Evolutionary conservation across 2,888 invertebrate genomes (phyloP), one percentile per base, ranked within the genome.

Genomic region (Sesia bembeciformis): DNA sequence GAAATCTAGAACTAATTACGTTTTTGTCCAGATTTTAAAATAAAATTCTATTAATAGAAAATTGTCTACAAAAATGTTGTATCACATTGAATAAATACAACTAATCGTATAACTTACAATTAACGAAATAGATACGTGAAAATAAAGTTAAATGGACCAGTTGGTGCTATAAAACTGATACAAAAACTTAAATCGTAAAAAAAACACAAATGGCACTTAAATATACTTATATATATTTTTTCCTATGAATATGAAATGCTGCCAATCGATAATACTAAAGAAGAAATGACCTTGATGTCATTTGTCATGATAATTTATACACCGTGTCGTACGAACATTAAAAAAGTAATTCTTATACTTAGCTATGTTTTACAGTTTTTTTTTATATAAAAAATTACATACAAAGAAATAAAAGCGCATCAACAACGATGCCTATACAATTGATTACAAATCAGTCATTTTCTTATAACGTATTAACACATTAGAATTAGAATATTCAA

Each of bases 381-480:
- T 63, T 71, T 70, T 69, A 73, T 73, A 74, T 69, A 75, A 76
- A 74, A 54, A 75, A 70, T 77, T 78, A 81, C 74, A 70, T 73
- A 76, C 70, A 73, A 53, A 75, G 74, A 74, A 76, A 74, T 73
- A 77, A 73, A 76, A 80, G 79, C 81, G 71, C 77, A 76, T 75
- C 75, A 76, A 81, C 72, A 77, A 78, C 70, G 72, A 68, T 64
- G 81, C 81, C 81, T 81, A 81, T 70, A 74, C 65, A 75, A 74
- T n/a, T 70, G 70, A 52, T 74, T 81, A 83, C 74, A 76, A 77
- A 74, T 86, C 86, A 86, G 86, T 85, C 85, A 78, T 80, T 83
- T 75, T 81, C 81, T 83, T 81, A 81, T 58, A 81, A 78, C 74
- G 70, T 74, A 71, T 73, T 74, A 70, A 76, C 63, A 62, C 57